phyloP scores from a whole-genome alignment of 1,140 invertebrate genomes.

The Uloborus diversus region DNA sequence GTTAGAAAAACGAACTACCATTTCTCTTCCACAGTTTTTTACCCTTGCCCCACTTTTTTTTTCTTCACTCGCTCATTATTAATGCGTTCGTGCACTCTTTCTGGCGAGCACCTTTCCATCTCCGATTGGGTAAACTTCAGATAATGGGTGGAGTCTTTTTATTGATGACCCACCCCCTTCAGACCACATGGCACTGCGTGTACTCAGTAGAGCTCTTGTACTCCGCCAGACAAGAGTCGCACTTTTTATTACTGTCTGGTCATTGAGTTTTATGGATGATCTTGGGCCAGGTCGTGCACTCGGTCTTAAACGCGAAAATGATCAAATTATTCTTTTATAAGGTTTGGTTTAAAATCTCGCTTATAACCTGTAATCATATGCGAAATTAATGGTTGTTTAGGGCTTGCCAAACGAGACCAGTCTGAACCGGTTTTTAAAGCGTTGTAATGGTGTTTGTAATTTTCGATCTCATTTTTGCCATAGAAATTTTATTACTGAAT shows the following conservation, averaged over 20 bases:
- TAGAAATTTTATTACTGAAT: no score
- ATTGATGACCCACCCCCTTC: background rate
- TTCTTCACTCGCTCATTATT: conserved; percentile 32
- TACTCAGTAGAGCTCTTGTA: conserved; percentile 10
- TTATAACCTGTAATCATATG: conserved; percentile 34
- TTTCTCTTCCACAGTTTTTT: background rate
- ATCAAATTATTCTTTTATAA: conserved; percentile 22
- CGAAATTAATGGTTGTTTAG: conserved; percentile 38
- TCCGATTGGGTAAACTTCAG: conserved; percentile 31
- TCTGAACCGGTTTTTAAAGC: background rate
- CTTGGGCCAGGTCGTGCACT: conserved; percentile 7
- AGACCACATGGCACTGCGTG: conserved; percentile 42
- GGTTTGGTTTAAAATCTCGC: conserved; percentile 4
- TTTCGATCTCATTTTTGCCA: background rate
- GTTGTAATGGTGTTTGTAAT: conserved; percentile 15
- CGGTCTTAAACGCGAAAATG: background rate
- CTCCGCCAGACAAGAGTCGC: no score
- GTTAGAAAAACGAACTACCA: no score
- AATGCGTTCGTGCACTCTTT: conserved; percentile 34
- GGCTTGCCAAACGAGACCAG: background rate
- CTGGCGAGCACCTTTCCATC: conserved; percentile 33
- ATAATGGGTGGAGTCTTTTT: conserved; percentile 37
- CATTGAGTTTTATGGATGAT: no score
- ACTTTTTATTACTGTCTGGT: no score
- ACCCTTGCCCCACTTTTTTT: background rate